phyloP scores from a whole-genome alignment of 2,113 vertebrate species.

The Gasterosteus aculeatus region DNA sequence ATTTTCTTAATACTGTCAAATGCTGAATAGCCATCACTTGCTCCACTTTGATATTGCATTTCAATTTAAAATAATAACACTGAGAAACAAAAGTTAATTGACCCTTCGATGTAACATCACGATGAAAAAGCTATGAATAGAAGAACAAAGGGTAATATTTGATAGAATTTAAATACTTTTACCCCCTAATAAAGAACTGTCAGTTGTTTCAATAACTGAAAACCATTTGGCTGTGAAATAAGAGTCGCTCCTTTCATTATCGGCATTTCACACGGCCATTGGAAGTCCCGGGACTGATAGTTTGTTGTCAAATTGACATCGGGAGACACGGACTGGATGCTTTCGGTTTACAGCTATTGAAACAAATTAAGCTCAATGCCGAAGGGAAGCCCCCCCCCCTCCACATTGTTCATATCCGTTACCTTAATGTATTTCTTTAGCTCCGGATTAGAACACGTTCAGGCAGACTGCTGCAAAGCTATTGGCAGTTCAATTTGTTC shows the following conservation, averaged over 20 bases:
- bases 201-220: conserved; percentile 69
- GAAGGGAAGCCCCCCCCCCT: not conserved
- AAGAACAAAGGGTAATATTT: conserved; percentile 50
- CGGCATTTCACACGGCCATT: conserved; percentile 26
- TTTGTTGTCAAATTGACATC: conserved; percentile 27
- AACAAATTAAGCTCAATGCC: conserved; percentile 50
- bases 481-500: conserved; percentile 82
- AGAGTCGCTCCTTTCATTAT: conserved; percentile 27
- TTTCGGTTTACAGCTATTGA: conserved; percentile 68
- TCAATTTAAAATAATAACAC: conserved; percentile 82
- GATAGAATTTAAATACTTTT: conserved; percentile 29
- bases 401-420: not conserved
- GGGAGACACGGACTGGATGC: conserved; percentile 25
- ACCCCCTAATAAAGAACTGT: conserved; percentile 49
- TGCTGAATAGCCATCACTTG: conserved; percentile 77
- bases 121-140: conserved; percentile 69
- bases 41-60: conserved; percentile 86
- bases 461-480: conserved; percentile 70
- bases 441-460: conserved; percentile 53
- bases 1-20: conserved; percentile 84
- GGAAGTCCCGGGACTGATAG: conserved; percentile 34
- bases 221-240: conserved; percentile 51
- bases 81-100: conserved; percentile 75
- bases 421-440: conserved; percentile 53
- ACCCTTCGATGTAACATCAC: conserved; percentile 82